These are phyloP conservation scores for Acinonyx jubatus DNA, from an alignment of 2,113 vertebrate species.

Conservation along the genomic window DNA sequence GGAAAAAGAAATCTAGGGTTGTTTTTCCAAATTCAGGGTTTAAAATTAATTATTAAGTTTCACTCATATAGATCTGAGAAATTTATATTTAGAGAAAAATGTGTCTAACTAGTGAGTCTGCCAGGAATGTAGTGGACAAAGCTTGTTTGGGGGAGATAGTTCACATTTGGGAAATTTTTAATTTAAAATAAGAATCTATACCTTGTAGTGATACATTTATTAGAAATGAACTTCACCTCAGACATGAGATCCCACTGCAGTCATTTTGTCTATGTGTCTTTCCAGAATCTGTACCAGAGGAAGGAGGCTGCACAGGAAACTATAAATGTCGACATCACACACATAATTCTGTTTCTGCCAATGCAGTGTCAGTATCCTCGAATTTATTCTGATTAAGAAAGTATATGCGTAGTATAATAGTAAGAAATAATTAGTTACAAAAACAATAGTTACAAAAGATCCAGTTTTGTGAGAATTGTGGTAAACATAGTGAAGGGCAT, in stretches of 20 bases:
- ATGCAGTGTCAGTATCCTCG: neutral
- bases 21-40: constrained; percentile 30
- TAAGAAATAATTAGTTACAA: neutral
- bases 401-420: neutral
- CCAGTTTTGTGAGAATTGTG: neutral
- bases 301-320: neutral
- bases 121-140: neutral
- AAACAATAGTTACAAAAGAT: neutral
- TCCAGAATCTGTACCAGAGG: neutral
- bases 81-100: neutral
- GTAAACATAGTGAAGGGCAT: neutral
- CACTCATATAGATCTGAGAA: neutral
- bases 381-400: neutral
- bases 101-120: neutral
- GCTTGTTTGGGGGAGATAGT: neutral
- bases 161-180: neutral
- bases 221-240: neutral
- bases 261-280: neutral
- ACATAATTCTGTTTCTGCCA: neutral
- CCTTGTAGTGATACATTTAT: neutral
- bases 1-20: constrained; percentile 47
- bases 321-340: neutral
- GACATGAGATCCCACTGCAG: neutral
- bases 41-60: neutral
- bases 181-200: neutral